phyloP scores from a whole-genome alignment of 2,888 invertebrate genomes.

The Pterobdella sp. region DNA sequence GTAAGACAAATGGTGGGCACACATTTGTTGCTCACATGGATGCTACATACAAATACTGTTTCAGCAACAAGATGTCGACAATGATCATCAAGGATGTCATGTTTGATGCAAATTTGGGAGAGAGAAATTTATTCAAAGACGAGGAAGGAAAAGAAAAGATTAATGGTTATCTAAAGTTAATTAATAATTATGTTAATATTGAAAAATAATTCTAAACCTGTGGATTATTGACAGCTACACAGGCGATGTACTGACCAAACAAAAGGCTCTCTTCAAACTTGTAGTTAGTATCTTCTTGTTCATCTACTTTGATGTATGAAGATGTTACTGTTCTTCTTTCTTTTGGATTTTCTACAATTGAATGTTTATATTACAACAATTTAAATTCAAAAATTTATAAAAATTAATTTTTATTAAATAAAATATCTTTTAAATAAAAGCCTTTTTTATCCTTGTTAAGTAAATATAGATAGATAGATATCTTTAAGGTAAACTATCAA shows the following conservation, averaged over 20 bases:
- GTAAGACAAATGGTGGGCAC: conserved; percentile 92
- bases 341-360: too few species aligned
- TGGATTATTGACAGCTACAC: conserved; percentile 6
- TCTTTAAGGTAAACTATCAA: too few species aligned
- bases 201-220: not conserved
- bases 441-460: too few species aligned
- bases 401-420: too few species aligned
- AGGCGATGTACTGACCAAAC: conserved; percentile 7
- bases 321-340: not conserved
- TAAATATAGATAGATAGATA: too few species aligned
- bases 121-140: conserved; percentile 50
- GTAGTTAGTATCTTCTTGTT: not conserved
- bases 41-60: conserved; percentile 90
- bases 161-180: conserved; percentile 54
- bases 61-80: conserved; percentile 94
- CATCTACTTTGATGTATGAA: conserved; percentile 20
- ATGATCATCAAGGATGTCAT: conserved; percentile 81
- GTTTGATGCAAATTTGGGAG: conserved; percentile 91
- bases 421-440: too few species aligned
- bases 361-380: too few species aligned
- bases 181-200: not conserved
- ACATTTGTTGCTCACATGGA: conserved; percentile 86
- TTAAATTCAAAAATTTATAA: too few species aligned
- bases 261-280: conserved; percentile 19
- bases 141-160: conserved; percentile 56